Evolutionary conservation across 1,140 invertebrate genomes (phyloP), one percentile per base, ranked within the genome.

Genomic region (Latrodectus geometricus): DNA sequence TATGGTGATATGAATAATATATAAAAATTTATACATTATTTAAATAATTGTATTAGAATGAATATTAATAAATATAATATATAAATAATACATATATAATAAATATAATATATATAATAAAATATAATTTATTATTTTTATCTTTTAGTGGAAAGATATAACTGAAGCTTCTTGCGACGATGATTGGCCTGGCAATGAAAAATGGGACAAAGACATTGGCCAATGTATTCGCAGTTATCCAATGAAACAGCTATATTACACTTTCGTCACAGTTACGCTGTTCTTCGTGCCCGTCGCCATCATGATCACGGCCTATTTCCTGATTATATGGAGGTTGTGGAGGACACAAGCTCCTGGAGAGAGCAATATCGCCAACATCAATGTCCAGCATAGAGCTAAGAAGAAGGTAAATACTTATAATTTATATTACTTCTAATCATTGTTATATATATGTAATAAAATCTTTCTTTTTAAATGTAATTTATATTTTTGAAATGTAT

Each of bases 201-300:
- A 69, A 9, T 90, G 86, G 83, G 89, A 89, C 21, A 8, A 74
- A 9, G 66, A 68, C 4, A 21, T 73, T 9, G 87, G 77, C 9
- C 70, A 49, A 9, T 90, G 90, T 61, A 48, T 89, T 9, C 69
- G 79, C 7, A 88, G 48, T n/a, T 88, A 89, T 75, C 89, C 88
- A 12, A 54, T 88, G 49, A 90, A 89, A 84, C 88, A 89, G 72
- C 72, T 90, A 11, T 93, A 92, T 88, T 92, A 92, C 88, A 91
- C 91, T 35, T 90, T 91, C 76, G 89, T 92, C 15, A 90, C 91
- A 17, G 88, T 92, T 12, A 90, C 91, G 0, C 87, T 93, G n/a
- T 93, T 92, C 90, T 92, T 93, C 88, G 81, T 92, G 52, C 92
- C 92, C 0, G 90, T 92, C 15, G 56, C 91, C 14, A 89, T 92